phyloP scores from a whole-genome alignment of 2,113 vertebrate species.

The Amphiprion ocellaris region DNA sequence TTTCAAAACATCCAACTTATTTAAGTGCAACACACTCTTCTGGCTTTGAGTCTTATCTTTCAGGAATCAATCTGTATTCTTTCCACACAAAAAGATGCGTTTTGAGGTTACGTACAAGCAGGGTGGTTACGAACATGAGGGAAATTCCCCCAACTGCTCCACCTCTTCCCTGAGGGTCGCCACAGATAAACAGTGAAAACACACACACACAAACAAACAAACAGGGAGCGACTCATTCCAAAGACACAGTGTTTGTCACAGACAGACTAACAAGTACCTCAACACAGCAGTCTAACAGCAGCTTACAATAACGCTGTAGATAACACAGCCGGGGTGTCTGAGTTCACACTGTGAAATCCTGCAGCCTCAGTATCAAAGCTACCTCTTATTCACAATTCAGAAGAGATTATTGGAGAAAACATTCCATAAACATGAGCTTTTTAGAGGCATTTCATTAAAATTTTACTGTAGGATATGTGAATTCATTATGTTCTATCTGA shows the following conservation, averaged over 20 bases:
- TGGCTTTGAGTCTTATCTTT: neutral
- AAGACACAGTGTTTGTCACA: neutral
- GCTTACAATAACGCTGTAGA: conserved; percentile 60
- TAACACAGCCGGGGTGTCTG: conserved; percentile 43
- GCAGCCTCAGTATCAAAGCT: conserved; percentile 1
- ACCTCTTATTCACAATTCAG: neutral
- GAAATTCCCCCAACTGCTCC: conserved; percentile 57
- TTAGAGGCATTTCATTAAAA: no score
- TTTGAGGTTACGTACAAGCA: conserved; percentile 17
- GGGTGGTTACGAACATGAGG: conserved; percentile 45
- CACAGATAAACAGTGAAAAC: conserved; percentile 62
- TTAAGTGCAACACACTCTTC: neutral
- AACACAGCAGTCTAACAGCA: conserved; percentile 29
- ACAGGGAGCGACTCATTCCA: neutral
- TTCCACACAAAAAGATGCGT: conserved; percentile 1
- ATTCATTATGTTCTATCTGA: neutral
- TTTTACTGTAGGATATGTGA: neutral
- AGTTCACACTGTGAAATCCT: conserved; percentile 42
- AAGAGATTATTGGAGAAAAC: neutral
- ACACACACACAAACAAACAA: conserved; percentile 11
- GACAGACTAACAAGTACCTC: conserved; percentile 2
- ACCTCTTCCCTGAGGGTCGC: conserved; percentile 43
- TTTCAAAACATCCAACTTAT: neutral
- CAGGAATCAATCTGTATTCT: conserved; percentile 16
- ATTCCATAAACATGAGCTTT: neutral